Evolutionary conservation across 2,113 vertebrate genomes (phyloP).

Genomic region (Catharus minimus): DNA sequence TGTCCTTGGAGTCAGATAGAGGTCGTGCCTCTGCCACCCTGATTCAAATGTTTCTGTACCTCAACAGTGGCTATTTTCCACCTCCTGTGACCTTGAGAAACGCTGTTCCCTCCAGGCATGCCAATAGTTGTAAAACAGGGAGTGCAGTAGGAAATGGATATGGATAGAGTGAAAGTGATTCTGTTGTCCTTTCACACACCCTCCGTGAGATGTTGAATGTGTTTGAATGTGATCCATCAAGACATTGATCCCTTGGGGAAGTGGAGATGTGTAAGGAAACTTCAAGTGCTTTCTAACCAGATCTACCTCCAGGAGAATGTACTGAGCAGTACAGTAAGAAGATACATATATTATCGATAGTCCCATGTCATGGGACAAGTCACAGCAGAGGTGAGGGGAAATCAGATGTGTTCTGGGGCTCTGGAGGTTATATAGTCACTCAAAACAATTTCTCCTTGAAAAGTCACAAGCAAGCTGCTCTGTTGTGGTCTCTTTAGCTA

Average conservation of each 20-base stretch:
- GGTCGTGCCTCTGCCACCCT: not conserved
- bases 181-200: slow-evolving; percentile 77
- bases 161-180: slow-evolving; percentile 74
- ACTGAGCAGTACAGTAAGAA: slow-evolving; percentile 56
- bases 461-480: not conserved
- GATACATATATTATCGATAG: slow-evolving; percentile 60
- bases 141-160: slow-evolving; percentile 74
- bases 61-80: slow-evolving; percentile 46
- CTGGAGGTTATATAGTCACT: slow-evolving; percentile 29
- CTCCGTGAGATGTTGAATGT: slow-evolving; percentile 73
- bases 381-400: slow-evolving; percentile 59
- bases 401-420: slow-evolving; percentile 59
- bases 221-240: slow-evolving; percentile 80
- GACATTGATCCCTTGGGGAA: slow-evolving; percentile 74
- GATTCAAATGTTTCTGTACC: slow-evolving; percentile 36
- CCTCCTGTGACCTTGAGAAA: slow-evolving; percentile 76
- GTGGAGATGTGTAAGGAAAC: slow-evolving; percentile 64
- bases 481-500: not conserved
- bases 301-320: slow-evolving; percentile 25
- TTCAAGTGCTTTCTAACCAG: slow-evolving; percentile 60
- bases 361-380: slow-evolving; percentile 42
- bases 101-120: slow-evolving; percentile 60
- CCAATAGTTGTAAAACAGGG: slow-evolving; percentile 76
- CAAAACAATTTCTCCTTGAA: slow-evolving; percentile 41
- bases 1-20: not conserved